These are phyloP conservation scores for Esperia sulphurella DNA, from an alignment of 2,888 invertebrate species.

Conservation along the genomic window DNA sequence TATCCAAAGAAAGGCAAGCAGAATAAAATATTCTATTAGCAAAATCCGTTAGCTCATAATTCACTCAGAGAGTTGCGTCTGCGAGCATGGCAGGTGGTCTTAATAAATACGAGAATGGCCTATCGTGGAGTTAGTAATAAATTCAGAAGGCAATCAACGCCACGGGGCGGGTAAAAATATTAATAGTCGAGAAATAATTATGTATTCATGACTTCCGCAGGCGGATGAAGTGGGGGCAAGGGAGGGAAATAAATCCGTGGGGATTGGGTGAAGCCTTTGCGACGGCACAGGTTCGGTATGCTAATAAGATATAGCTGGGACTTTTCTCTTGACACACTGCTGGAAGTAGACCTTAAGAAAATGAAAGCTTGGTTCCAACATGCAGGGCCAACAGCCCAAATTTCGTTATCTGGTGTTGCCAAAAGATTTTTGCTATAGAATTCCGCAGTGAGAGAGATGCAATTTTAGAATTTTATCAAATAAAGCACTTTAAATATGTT, in stretches of 20 bases:
- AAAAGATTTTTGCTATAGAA: too few relatives aligned
- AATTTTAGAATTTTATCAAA: too few relatives aligned
- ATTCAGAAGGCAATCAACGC: conserved; percentile 80
- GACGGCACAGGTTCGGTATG: too few relatives aligned
- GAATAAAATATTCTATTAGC: conserved; percentile 78
- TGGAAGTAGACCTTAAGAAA: too few relatives aligned
- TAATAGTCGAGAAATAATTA: conserved; percentile 77
- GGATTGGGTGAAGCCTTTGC: conserved; percentile 31
- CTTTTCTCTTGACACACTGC: too few relatives aligned
- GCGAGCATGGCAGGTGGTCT: conserved; percentile 72
- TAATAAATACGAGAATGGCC: conserved; percentile 77
- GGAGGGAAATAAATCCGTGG: conserved; percentile 33
- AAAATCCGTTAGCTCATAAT: conserved; percentile 68
- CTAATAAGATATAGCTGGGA: too few relatives aligned
- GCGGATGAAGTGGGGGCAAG: conserved; percentile 20
- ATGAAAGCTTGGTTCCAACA: too few relatives aligned
- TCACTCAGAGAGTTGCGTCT: conserved; percentile 61
- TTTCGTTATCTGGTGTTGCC: too few relatives aligned
- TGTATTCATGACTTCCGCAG: conserved; percentile 70
- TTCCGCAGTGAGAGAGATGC: too few relatives aligned
- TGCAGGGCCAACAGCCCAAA: too few relatives aligned
- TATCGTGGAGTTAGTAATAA: conserved; percentile 74
- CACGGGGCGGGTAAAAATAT: conserved; percentile 75
- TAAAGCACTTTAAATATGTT: too few relatives aligned
- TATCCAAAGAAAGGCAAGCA: conserved; percentile 46